A percentile compares a stretch with the other conserved stretches of the same genome.
phyloP scores from a whole-genome alignment of 1,140 invertebrate genomes.

The Akabosia matsudoensis region DNA sequence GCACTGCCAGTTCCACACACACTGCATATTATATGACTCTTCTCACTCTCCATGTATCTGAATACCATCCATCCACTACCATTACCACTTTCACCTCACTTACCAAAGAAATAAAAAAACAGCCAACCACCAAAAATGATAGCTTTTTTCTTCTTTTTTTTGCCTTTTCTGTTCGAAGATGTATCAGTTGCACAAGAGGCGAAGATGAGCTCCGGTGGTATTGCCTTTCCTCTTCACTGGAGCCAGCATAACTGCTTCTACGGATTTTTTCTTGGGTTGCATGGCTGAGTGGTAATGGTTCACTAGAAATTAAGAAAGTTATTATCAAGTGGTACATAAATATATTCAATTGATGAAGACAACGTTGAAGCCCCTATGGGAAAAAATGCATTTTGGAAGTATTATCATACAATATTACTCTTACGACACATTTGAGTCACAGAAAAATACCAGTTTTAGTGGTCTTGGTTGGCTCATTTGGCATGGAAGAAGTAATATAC shows the following conservation, averaged over 20 bases:
- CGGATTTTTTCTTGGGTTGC: too few relatives aligned
- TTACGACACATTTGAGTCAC: neutral
- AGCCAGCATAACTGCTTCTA: too few relatives aligned
- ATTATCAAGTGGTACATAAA: neutral
- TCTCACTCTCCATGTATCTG: too few relatives aligned
- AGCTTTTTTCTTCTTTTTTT: neutral
- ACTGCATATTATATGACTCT: constrained; percentile 11
- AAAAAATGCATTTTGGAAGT: neutral
- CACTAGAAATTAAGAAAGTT: neutral
- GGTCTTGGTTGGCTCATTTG: constrained; percentile 5
- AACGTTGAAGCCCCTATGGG: too few relatives aligned
- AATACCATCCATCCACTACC: neutral
- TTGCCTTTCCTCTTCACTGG: neutral
- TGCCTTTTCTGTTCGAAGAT: neutral
- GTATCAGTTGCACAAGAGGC: neutral
- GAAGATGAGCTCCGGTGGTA: neutral
- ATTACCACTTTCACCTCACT: constrained; percentile 3
- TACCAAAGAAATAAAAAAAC: neutral
- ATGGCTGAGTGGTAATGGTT: too few relatives aligned
- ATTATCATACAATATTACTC: neutral
- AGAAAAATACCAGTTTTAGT: neutral
- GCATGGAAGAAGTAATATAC: neutral
- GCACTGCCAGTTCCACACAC: neutral
- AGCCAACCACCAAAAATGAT: neutral
- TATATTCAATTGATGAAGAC: neutral